These are phyloP conservation scores for Xyliphius kryptos DNA, from an alignment of 2,113 vertebrate species.

Conservation along the genomic window DNA sequence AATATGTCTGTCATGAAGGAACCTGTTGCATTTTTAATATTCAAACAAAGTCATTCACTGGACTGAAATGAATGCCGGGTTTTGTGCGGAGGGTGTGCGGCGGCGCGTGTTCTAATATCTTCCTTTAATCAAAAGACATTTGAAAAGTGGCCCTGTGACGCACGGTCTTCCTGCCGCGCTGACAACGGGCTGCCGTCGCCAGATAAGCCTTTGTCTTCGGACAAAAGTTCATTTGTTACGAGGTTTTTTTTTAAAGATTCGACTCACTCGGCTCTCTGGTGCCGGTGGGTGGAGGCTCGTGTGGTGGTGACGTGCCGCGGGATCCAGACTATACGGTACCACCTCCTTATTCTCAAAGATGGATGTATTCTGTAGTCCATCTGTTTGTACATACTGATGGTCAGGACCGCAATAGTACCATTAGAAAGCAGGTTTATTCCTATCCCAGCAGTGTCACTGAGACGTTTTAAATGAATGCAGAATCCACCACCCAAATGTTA, in stretches of 20 bases:
- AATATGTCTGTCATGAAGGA: slow-evolving; percentile 49
- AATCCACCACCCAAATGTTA: too few relatives aligned
- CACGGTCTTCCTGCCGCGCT: slow-evolving; percentile 44
- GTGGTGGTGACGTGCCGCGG: slow-evolving; percentile 41
- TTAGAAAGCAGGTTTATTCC: too few relatives aligned
- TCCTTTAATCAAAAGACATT: slow-evolving; percentile 49
- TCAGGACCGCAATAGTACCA: too few relatives aligned
- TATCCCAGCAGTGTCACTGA: too few relatives aligned
- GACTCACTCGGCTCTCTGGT: slow-evolving; percentile 36
- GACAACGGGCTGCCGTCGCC: slow-evolving; percentile 58
- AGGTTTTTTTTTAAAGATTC: slow-evolving; percentile 40
- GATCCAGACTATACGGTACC: too few relatives aligned
- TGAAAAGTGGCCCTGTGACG: slow-evolving; percentile 48
- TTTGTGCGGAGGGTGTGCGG: slow-evolving; percentile 36
- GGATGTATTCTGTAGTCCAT: too few relatives aligned
- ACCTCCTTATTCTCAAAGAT: too few relatives aligned
- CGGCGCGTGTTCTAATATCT: slow-evolving; percentile 49
- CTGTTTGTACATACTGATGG: too few relatives aligned
- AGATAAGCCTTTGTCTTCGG: slow-evolving; percentile 54
- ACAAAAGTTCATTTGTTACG: slow-evolving; percentile 57
- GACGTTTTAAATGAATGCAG: too few relatives aligned
- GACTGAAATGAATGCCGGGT: slow-evolving; percentile 35
- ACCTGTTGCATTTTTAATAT: slow-evolving; percentile 51
- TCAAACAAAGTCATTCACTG: slow-evolving; percentile 40
- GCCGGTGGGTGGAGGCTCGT: slow-evolving; percentile 46